Evolutionary conservation across 2,797 vertebrate genomes (phyloP).

Genomic region (Aphelocoma californica): DNA sequence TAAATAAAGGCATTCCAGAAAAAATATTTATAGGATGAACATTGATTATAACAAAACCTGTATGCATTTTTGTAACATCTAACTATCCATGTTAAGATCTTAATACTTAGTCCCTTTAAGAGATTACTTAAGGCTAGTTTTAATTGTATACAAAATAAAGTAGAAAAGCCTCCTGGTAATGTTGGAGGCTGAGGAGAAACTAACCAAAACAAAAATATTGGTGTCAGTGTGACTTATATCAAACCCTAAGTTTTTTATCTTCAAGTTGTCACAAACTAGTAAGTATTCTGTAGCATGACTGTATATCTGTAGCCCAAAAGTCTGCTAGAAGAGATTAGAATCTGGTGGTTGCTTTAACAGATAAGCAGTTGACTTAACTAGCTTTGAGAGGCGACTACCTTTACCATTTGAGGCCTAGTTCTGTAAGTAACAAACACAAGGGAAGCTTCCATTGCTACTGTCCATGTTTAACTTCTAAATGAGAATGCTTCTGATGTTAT

Average conservation of each 20-base stretch:
- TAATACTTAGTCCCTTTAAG: background rate
- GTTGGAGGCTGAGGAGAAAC: background rate
- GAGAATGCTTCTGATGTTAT: background rate
- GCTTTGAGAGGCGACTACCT: background rate
- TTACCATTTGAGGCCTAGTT: background rate
- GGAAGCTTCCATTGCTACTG: background rate
- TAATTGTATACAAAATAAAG: background rate
- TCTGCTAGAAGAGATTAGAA: background rate
- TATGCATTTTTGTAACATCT: background rate
- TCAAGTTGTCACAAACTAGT: background rate
- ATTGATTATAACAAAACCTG: background rate
- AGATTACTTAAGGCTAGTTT: background rate
- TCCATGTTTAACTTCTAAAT: background rate
- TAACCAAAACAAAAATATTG: background rate
- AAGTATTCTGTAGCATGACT: background rate
- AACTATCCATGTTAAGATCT: background rate
- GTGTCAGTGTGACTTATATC: background rate
- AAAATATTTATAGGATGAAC: background rate
- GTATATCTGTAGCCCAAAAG: background rate
- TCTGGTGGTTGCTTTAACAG: background rate
- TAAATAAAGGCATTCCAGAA: background rate
- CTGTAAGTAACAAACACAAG: background rate
- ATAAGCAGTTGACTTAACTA: background rate
- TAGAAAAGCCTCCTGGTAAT: background rate
- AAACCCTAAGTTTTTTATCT: background rate